Evolutionary conservation across 2,113 vertebrate genomes (phyloP).

Genomic region (Axis porcinus): DNA sequence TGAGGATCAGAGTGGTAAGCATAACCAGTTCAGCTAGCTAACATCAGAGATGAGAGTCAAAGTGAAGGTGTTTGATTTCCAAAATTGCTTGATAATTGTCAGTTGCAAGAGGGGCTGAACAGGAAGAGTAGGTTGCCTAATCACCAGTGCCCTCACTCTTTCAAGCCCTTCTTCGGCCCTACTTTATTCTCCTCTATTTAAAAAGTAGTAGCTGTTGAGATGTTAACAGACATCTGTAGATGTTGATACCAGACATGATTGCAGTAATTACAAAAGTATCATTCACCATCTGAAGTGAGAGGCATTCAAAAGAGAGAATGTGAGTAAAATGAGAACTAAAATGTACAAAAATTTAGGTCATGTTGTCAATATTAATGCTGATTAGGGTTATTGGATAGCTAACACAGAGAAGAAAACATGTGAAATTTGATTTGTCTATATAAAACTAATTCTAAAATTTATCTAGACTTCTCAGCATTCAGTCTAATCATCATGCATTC

Average conservation of each 20-base stretch:
- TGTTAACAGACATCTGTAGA: background rate
- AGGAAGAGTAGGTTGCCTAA: background rate
- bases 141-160: background rate
- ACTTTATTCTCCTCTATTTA: background rate
- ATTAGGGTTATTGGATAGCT: background rate
- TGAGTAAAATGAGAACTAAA: background rate
- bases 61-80: background rate
- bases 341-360: background rate
- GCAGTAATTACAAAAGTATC: background rate
- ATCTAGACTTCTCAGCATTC: background rate
- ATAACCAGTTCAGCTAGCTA: background rate
- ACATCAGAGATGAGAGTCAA: background rate
- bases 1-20: background rate
- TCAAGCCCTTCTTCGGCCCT: background rate
- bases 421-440: background rate
- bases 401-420: background rate
- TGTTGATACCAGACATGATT: background rate
- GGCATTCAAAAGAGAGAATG: background rate
- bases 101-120: background rate
- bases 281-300: background rate
- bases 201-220: background rate
- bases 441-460: background rate
- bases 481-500: background rate
- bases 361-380: background rate
- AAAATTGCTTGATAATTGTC: background rate